Base-by-base conservation (phyloP, 2,888 invertebrate species). In the Thysanoteuthis rhombus region DNA sequence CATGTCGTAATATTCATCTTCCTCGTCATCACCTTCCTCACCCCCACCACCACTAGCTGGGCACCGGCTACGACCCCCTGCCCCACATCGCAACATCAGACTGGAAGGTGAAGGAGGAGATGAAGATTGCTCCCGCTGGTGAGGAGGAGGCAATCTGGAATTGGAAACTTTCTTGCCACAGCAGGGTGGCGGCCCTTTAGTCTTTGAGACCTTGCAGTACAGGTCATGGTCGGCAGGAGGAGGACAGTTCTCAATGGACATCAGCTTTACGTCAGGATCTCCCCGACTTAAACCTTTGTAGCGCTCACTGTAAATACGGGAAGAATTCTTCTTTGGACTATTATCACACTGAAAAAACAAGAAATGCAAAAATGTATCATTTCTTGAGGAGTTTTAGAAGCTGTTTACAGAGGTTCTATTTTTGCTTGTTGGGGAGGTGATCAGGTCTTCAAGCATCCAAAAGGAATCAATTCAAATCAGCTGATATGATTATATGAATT, bases 341-440 rank as follows among this genome's bases (percentile, higher is more conserved):
- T 52, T 92, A 92, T 93, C 93, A 93, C 93, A 93, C 93, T 93
- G 93, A 25, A 93, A 89, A 28, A 89, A 28, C 0, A 19, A 93
- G 39, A 89, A 52, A 52, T 52, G 52, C 3, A 52, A 52, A 52
- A 25, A 52, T 52, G 2, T 25, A 25, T 1, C 22, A 22, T 25
- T 39, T 90, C 90, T 36, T 39, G 39, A 39, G 25, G 28, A 19
- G 36, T 90, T 28, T 90, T 4, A 4, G 25, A 25, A 19, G 90
- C 42, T 16, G 16, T 42, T 42, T 16, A n/a, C n/a, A 42, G 16
- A 42, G 42, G 16, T 12, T 42, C 42, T n/a, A n/a, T n/a, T 42
- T 42, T 42, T 42, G 16, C 42, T 42, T 42, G 16, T 16, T 42
- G 16, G 16, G 42, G 42, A 42, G 16, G 42, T 42, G 42, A 42